These are phyloP conservation scores for Pandemis corylana DNA, from an alignment of 2,888 invertebrate species.

Conservation along the genomic window DNA sequence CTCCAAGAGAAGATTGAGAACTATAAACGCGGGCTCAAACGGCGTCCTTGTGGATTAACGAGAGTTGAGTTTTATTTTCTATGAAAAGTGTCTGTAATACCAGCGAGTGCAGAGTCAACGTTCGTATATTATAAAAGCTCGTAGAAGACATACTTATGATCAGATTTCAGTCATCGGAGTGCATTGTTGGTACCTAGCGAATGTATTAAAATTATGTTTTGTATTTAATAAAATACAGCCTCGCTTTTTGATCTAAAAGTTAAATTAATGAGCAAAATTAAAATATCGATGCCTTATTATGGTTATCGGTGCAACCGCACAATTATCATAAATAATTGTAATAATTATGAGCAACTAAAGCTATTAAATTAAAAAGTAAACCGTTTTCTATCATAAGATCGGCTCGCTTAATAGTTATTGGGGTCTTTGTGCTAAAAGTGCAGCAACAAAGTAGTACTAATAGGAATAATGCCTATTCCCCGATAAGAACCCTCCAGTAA, in stretches of 20 bases:
- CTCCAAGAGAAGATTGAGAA: slow-evolving; percentile 62
- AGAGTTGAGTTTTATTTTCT: slow-evolving; percentile 45
- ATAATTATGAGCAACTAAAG: background rate
- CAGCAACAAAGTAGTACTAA: slow-evolving; percentile 63
- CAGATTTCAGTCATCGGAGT: background rate
- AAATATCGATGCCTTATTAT: background rate
- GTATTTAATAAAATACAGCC: too few species aligned
- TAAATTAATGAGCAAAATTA: background rate
- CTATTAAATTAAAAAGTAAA: slow-evolving; percentile 19
- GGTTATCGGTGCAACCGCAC: background rate
- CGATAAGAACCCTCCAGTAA: slow-evolving; percentile 73
- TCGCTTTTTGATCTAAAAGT: background rate
- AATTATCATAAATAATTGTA: background rate
- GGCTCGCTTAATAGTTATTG: slow-evolving; percentile 32
- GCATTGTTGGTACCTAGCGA: background rate
- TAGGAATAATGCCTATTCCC: slow-evolving; percentile 55
- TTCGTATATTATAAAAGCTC: slow-evolving; percentile 19
- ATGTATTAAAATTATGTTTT: too few species aligned
- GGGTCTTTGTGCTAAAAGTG: slow-evolving; percentile 37
- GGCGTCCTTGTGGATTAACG: slow-evolving; percentile 55
- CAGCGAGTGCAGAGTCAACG: slow-evolving; percentile 15
- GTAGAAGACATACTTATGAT: background rate
- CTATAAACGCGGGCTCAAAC: slow-evolving; percentile 60
- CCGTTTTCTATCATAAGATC: slow-evolving; percentile 14
- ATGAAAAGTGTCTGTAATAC: slow-evolving; percentile 44